Evolutionary conservation across 2,113 vertebrate species (phyloP).

Genomic region (Arothron firmamentum): DNA sequence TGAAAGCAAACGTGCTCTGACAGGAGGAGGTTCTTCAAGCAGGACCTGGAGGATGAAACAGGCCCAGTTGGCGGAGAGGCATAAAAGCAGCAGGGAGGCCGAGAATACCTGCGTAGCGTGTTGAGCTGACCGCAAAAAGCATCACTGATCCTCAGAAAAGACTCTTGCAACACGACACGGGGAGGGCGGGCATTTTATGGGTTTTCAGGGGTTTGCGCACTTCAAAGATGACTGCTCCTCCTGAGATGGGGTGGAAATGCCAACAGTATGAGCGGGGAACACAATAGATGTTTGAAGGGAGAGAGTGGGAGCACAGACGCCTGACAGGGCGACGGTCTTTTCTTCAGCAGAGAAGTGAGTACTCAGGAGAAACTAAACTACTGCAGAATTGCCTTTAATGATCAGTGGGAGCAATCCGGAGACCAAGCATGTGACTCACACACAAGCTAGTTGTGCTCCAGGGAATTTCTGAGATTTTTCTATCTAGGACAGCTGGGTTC

Average conservation of each 20-base stretch:
- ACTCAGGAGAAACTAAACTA: constrained; percentile 32
- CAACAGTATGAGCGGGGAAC: constrained; percentile 19
- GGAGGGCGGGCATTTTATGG: constrained; percentile 25
- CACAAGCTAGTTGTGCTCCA: constrained; percentile 11
- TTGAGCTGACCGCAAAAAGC: constrained; percentile 38
- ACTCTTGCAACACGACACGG: constrained; percentile 14
- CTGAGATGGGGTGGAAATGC: constrained; percentile 14
- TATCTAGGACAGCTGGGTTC: constrained; percentile 9
- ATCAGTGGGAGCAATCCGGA: constrained; percentile 10
- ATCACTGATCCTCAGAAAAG: constrained; percentile 22
- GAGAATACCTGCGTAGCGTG: constrained; percentile 38
- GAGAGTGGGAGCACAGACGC: constrained; percentile 31
- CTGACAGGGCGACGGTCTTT: constrained; percentile 9
- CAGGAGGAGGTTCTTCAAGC: constrained; percentile 30
- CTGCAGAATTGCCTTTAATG: constrained; percentile 17
- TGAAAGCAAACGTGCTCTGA: constrained; percentile 40
- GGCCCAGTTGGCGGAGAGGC: constrained; percentile 17
- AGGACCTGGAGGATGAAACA: constrained; percentile 32
- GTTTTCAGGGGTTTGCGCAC: constrained; percentile 32
- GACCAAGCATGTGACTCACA: constrained; percentile 7
- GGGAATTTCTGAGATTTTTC: constrained; percentile 18
- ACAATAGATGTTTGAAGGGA: constrained; percentile 21
- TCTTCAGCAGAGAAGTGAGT: constrained; percentile 8
- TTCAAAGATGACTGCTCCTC: constrained; percentile 25
- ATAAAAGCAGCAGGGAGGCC: constrained; percentile 13